phyloP scores from a whole-genome alignment of 2,113 vertebrate genomes.

The Candoia aspera region DNA sequence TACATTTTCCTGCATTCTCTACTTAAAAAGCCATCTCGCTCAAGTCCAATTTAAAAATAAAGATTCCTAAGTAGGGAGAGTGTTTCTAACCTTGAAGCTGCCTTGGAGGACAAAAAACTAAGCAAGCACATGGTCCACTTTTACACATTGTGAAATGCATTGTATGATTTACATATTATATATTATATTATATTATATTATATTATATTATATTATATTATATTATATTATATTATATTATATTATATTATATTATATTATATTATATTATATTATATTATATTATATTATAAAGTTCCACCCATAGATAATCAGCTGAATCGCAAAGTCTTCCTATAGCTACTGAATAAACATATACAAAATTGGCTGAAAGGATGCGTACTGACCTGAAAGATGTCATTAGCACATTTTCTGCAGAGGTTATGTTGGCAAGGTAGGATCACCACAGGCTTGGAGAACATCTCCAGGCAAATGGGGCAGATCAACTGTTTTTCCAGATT shows the following conservation, averaged over 20 bases:
- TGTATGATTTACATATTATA: background rate
- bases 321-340: background rate
- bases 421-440: conserved; percentile 98
- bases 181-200: no score
- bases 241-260: no score
- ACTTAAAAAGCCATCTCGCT: background rate
- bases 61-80: background rate
- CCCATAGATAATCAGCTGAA: background rate
- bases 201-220: no score
- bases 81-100: background rate
- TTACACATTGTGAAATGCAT: background rate
- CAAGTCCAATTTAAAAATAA: background rate
- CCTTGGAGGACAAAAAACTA: no score
- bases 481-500: conserved; percentile 96
- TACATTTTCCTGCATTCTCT: background rate
- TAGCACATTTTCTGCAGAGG: conserved; percentile 93
- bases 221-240: no score
- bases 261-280: no score
- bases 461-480: conserved; percentile 97
- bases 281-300: background rate
- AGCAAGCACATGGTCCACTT: background rate
- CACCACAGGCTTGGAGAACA: conserved; percentile 97
- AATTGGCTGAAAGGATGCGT: background rate
- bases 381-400: conserved; percentile 88
- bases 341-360: background rate